Evolutionary conservation across 2,113 vertebrate genomes (phyloP), one percentile per base, ranked within the genome.

Genomic region (cat (Felis catus)): DNA sequence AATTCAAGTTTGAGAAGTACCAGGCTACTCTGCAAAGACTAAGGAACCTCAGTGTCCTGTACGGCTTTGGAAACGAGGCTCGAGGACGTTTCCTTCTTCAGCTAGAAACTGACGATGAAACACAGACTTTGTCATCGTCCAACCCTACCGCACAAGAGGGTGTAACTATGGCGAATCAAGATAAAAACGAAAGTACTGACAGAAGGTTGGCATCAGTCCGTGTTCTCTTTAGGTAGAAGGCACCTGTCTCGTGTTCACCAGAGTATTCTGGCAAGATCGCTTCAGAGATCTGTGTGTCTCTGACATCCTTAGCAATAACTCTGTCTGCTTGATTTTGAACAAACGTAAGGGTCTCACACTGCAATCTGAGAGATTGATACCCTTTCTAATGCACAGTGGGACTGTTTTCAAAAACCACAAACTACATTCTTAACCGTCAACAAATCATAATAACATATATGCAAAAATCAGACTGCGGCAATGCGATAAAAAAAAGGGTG

Each of bases 241-340:
- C 5, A 33, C 14, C 15, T 48, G 27, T 23, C 23, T 12, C 41
- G 51, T 90, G 70, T 78, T 45, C 48, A 68, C 53, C 21, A 61
- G 84, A 65, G 29, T 86, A 65, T 87, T 79, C 66, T 92, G 61
- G 9, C 63, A 79, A 79, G 8, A 81, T 91, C 81, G 19, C 39
- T 81, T 91, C 58, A 84, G 53, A 63, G n/a, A 27, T 53, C 29
- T 55, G 9, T 78, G 29, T 14, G 6, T 86, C 68, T 93, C 74
- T 29, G 53, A 36, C 4, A 74, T 80, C 55, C 39, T 89, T 78
- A 85, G 66, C 36, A 41, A 36, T 31, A 66, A 36, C 39, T 51
- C 23, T 81, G 63, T 61, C 63, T 83, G 7, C 93, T 55, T 87
- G 45, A 95, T 65, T 98, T 96, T 90, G 25, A 71, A 93, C 65